Evolutionary conservation across 1,140 invertebrate species (phyloP), one percentile per base, ranked within the genome.

Genomic region (Radopholus similis): DNA sequence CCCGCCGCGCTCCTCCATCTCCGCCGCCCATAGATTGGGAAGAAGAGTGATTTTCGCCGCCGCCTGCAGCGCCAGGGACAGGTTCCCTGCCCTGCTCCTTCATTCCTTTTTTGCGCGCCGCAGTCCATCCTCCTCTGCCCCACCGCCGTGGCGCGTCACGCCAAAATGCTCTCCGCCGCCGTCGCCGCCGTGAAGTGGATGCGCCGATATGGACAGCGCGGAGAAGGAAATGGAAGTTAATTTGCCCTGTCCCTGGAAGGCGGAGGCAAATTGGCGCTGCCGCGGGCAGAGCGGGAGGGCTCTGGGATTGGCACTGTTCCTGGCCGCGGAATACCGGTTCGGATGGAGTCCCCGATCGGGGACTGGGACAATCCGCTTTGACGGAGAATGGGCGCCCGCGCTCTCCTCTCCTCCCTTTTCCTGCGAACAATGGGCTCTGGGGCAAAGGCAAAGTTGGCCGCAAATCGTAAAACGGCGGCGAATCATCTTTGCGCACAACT

Each of bases 211-310:
- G 44, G 37, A 58, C 57, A 51, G 57, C 44, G 15, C 13, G 28
- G 57, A 23, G 44, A 4, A 44, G 44, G 40, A 59, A 37, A 59
- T 59, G 32, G 57, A 59, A 59, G 57, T 59, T 59, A 59, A 59
- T 59, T 59, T 59, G 34, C 26, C 34, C 15, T 9, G 11, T 26
- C 8, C 26, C 26, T 26, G 6, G 11, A 51, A 9, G 47, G 30
- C 30, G 47, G 30, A 23, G 30, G 30, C 30, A 51, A 51, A 47
- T 23, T 28, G 6, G 11, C 13, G 26, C 11, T 32, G 38, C 44
- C n/a, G 30, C 1, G 15, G 15, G 28, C 6, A n/a, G 23, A 23
- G 44, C 0, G 35, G 13, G 28, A 11, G 44, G 57, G 26, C n/a
- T n/a, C n/a, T n/a, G n/a, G n/a, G n/a, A n/a, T n/a, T n/a, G n/a